Conservation (phyloP, 2,888 invertebrate genomes). For the Polydrusus tereticollis region DNA sequence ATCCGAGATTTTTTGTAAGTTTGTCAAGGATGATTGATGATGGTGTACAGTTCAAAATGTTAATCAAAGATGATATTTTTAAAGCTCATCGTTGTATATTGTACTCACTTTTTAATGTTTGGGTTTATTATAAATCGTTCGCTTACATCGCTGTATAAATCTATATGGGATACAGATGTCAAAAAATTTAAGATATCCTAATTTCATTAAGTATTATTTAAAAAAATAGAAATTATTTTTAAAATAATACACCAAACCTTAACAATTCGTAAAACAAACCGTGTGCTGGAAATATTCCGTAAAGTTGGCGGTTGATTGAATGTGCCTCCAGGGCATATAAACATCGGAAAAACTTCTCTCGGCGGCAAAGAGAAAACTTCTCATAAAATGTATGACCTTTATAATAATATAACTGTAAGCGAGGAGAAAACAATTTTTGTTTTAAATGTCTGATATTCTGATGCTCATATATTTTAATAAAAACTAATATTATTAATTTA, state of each 20-base stretch:
- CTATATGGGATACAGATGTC: no score
- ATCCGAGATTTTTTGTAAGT: not conserved
- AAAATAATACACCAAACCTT: not conserved
- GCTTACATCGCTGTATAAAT: no score
- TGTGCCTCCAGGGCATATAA: slow-evolving; percentile 7
- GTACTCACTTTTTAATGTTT: not conserved
- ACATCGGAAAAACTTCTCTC: slow-evolving; percentile 2
- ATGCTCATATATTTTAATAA: no score
- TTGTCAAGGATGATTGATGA: slow-evolving; percentile 12
- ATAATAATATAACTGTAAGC: not conserved
- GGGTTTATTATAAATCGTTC: not conserved
- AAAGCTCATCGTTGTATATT: not conserved
- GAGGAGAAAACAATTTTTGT: not conserved
- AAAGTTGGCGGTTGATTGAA: slow-evolving; percentile 6
- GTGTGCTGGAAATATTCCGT: not conserved
- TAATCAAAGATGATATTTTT: not conserved
- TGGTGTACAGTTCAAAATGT: not conserved
- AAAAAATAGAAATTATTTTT: not conserved
- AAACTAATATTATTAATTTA: no score
- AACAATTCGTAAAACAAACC: not conserved
- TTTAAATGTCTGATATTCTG: not conserved
- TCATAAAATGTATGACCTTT: not conserved
- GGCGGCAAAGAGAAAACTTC: not conserved
- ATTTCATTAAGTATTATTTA: not conserved
- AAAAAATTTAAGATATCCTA: no score